These are phyloP conservation scores for Guaruba guarouba DNA, from an alignment of 2,113 vertebrate genomes.

Conservation along the genomic window DNA sequence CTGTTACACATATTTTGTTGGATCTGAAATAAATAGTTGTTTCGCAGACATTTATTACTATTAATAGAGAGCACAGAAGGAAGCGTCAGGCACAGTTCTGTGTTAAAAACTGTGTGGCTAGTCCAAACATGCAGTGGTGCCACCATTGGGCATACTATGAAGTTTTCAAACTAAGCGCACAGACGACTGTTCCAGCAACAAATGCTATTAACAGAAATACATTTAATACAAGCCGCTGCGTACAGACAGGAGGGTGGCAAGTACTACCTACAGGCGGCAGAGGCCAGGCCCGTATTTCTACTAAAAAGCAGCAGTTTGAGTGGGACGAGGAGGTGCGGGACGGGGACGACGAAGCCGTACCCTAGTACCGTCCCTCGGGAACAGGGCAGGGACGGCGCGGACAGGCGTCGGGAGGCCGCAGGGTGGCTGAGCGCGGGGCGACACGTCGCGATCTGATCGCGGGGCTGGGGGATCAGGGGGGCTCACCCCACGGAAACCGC, in stretches of 20 bases:
- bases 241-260: background rate
- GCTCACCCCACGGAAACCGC: background rate
- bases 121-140: constrained; percentile 20
- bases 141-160: background rate
- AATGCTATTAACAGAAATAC: background rate
- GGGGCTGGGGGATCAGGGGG: too few species aligned
- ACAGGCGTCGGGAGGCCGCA: too few species aligned
- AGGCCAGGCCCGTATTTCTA: background rate
- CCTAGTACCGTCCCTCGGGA: background rate
- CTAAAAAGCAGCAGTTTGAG: background rate
- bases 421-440: background rate
- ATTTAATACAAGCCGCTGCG: rapidly evolving
- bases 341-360: background rate
- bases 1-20: background rate
- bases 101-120: background rate
- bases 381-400: too few species aligned
- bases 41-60: background rate
- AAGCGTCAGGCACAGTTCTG: background rate
- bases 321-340: rapidly evolving
- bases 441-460: background rate
- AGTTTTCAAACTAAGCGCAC: background rate
- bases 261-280: background rate
- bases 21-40: background rate
- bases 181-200: background rate
- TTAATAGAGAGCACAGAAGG: background rate